Evolutionary conservation across 2,113 vertebrate species (phyloP).

Genomic region (Ctenomys sociabilis): DNA sequence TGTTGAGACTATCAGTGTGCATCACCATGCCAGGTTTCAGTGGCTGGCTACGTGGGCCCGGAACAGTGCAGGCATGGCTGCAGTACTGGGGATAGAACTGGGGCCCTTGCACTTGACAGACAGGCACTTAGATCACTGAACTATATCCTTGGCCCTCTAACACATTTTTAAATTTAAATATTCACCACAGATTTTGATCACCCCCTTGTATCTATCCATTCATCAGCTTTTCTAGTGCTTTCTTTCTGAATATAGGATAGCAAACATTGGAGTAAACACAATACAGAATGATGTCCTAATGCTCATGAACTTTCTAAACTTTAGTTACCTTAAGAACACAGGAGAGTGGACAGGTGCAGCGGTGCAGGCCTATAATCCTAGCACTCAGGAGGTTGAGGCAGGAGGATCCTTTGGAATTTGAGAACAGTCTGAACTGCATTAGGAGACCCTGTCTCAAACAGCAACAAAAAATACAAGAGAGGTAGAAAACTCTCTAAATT

Average conservation of each 20-base stretch:
- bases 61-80: no score
- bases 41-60: no score
- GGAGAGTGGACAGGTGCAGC: background rate
- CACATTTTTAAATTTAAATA: background rate
- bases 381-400: no score
- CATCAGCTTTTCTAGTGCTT: background rate
- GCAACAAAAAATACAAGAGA: background rate
- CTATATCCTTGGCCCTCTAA: background rate
- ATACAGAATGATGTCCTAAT: background rate
- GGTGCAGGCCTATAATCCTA: no score
- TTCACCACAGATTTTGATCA: background rate
- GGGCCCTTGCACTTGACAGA: no score
- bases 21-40: no score
- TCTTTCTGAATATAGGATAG: background rate
- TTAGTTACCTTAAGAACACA: background rate
- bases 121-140: no score
- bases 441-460: no score
- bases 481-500: background rate
- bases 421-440: no score
- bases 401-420: no score
- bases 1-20: no score
- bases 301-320: background rate
- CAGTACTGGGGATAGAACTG: no score
- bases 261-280: background rate
- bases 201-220: background rate